Base-by-base conservation (phyloP, 2,113 vertebrate species). In the Oryzias melastigma region DNA sequence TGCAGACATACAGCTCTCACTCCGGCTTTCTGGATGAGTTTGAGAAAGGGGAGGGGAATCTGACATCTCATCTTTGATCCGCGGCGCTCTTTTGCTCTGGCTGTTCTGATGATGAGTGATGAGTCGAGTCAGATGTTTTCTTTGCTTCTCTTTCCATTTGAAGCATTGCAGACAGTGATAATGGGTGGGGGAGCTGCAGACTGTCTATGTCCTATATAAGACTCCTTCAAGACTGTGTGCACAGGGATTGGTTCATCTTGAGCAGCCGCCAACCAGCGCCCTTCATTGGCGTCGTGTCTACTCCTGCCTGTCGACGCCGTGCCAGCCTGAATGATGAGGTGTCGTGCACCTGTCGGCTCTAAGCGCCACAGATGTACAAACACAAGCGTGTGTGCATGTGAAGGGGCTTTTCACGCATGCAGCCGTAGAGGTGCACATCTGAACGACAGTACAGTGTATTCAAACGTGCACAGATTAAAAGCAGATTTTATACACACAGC, bases 171-270 rank as follows among this genome's bases (percentile, higher is more conserved):
- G 78, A 83, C 71, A 78, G 55, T 79, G 67, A 75, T 79, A 83
- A 76, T 74, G 70, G 43, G 63, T 66, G 81, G 57, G 83, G 64
- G 70, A 71, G 83, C 83, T 68, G 44, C 69, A 77, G 80, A 83
- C 87, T 66, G 72, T 62, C 65, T 84, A 85, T 87, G 86, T 88
- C 84, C 88, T 88, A 88, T 68, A 87, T 89, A 83, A 69, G 78
- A 70, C 52, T 73, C 72, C 50, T 56, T 64, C 62, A 66, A 80
- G 65, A 86, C 46, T 71, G 71, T 12, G 68, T 54, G 14, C 62
- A 44, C 62, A 75, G 77, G 73, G 83, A 83, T 78, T 72, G 73
- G 67, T 71, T 84, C 59, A 5, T 70, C 52, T 68, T 81, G 67
- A 86, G 70, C 58, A 14, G 40, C 82, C 84, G 74, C 61, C 80